Percentiles rank a stretch among this genome's conserved stretches.
Evolutionary conservation across 2,888 invertebrate species (phyloP).

Genomic region (Trissonchulus sp.): DNA sequence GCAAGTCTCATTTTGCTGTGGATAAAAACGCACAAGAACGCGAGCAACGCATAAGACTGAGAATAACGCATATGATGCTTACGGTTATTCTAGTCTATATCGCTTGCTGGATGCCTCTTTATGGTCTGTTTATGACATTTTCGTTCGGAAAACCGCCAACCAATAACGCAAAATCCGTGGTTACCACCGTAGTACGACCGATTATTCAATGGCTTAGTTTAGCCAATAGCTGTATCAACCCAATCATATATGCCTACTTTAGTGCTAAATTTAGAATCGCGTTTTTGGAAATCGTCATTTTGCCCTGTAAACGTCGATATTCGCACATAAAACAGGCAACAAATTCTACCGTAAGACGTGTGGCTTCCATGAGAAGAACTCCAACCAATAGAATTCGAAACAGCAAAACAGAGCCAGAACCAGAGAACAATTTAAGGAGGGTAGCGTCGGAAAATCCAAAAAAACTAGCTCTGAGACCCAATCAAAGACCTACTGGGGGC

Average conservation of each 20-base stretch:
- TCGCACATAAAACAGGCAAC: not conserved
- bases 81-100: conserved; percentile 49
- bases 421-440: not conserved
- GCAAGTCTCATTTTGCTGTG: conserved; percentile 46
- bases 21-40: conserved; percentile 42
- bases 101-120: conserved; percentile 48
- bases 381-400: not conserved
- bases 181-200: conserved; percentile 40
- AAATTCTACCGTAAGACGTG: not conserved
- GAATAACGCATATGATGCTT: conserved; percentile 50
- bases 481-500: not conserved
- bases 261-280: conserved; percentile 34
- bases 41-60: conserved; percentile 48
- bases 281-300: conserved; percentile 46
- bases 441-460: not conserved
- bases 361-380: not conserved
- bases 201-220: conserved; percentile 50
- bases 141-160: conserved; percentile 58
- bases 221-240: conserved; percentile 46
- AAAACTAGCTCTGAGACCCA: not conserved
- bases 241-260: conserved; percentile 48
- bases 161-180: conserved; percentile 64
- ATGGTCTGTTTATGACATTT: conserved; percentile 38
- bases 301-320: conserved; percentile 41
- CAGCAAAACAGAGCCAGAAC: not conserved